These are phyloP conservation scores for Zoroaster sp. DNA, from an alignment of 53 echinoderm and acorn worm species.

Conservation along the genomic window DNA sequence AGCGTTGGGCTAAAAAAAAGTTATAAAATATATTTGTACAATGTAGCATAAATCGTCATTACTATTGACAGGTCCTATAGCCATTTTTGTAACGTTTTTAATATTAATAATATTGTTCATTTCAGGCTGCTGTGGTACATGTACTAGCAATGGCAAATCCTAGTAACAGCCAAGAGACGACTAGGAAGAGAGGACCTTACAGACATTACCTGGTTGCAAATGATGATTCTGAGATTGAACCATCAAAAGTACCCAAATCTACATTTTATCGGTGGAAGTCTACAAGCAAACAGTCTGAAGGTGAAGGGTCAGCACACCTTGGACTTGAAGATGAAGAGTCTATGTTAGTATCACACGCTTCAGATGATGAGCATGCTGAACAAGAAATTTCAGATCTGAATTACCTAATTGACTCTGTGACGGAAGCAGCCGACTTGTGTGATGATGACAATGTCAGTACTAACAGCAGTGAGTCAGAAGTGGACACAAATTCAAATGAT, in stretches of 20 bases:
- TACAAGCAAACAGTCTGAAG: neutral
- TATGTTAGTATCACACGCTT: too few species aligned
- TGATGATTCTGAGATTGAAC: neutral
- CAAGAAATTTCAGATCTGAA: neutral
- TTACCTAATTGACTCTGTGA: neutral
- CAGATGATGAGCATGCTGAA: neutral
- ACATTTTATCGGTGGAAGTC: neutral
- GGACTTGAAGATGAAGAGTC: too few species aligned
- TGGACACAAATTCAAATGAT: too few species aligned
- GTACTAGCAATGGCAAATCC: neutral
- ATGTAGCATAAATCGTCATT: too few species aligned
- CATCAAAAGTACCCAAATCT: neutral
- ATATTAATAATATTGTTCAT: neutral
- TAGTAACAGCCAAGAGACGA: neutral
- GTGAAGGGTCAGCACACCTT: neutral
- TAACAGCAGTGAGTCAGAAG: neutral
- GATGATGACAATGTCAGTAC: neutral
- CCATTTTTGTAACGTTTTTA: neutral
- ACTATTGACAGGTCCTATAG: too few species aligned
- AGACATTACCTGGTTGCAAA: neutral
- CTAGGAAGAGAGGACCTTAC: neutral
- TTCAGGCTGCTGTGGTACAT: neutral
- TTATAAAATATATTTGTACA: too few species aligned
- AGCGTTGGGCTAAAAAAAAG: too few species aligned
- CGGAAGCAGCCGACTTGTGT: neutral